Evolutionary conservation across 1,140 invertebrate genomes (phyloP), one percentile per base, ranked within the genome.

Genomic region (Polypedilum pembai): DNA sequence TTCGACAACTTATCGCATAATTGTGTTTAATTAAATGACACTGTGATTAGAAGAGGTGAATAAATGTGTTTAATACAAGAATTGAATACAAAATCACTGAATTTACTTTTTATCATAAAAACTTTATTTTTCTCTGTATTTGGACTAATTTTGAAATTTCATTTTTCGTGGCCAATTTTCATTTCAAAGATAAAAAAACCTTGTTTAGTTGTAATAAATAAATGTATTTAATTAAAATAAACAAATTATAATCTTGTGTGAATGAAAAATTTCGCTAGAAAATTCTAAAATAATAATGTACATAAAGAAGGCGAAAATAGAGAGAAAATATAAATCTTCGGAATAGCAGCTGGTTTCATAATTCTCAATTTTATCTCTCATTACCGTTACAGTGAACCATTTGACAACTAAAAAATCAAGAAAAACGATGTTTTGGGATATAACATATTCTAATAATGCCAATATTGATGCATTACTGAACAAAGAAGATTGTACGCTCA

Each of bases 401-500:
- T 56, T 56, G 45, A 56, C 45, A 56, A 56, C 45, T n/a, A 56
- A 56, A n/a, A 56, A 56, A n/a, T 56, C 45, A 56, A n/a, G 3
- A 45, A 12, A n/a, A 80, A 88, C 80, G 79, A 93, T 93, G 92
- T 93, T 92, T 88, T 93, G 91, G 91, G 88, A 90, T 80, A 89
- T 88, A 82, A 90, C 91, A 84, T 87, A 89, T 80, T 82, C 87
- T 79, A 87, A 88, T 77, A 88, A 88, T 74, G 87, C 89, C 74
- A 87, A 91, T 79, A 89, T 93, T 78, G 91, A 92, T 78, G 87
- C 88, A 77, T 81, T 92, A 73, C 86, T 93, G 76, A 87, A 88
- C 78, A 91, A 91, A 83, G 88, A 91, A 85, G 91, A 95, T 90
- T 90, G 96, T 73, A 95, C 92, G 18, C 85, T 98, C 73, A 87